Percentiles rank a stretch among this genome's conserved stretches.
phyloP scores from a whole-genome alignment of 2,797 vertebrate genomes.

The Gymnocypris eckloni region DNA sequence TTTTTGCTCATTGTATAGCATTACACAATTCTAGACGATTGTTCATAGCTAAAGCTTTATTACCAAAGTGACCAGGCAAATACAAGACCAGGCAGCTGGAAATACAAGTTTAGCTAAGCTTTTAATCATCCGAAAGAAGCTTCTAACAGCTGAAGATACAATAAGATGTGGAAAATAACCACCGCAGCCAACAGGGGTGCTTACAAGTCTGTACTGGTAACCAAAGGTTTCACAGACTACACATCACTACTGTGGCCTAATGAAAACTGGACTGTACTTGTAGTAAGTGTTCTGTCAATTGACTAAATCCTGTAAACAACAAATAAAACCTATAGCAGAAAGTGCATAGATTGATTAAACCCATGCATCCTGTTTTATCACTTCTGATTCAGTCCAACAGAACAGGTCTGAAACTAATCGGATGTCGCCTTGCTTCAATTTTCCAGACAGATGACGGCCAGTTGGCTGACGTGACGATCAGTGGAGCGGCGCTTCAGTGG shows the following conservation, averaged over 20 bases:
- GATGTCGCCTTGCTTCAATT: neutral
- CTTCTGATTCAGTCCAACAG: neutral
- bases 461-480: constrained; percentile 17
- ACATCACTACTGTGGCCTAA: too few species aligned
- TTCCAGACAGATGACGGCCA: neutral
- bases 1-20: neutral
- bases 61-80: neutral
- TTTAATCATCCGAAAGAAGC: neutral
- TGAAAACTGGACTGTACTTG: neutral
- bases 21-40: neutral
- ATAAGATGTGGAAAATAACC: neutral
- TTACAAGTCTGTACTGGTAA: neutral
- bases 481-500: neutral
- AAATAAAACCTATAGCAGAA: neutral
- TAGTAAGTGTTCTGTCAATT: neutral
- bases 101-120: neutral
- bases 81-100: constrained; percentile 2
- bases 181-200: too few species aligned
- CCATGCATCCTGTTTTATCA: neutral
- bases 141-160: neutral
- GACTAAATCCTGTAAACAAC: neutral
- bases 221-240: neutral
- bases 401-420: neutral
- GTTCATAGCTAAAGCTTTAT: neutral
- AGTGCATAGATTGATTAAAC: neutral